Percentiles rank a stretch among this genome's conserved stretches.
Conservation (phyloP, 2,113 vertebrate genomes). For the Pongo pygmaeus region DNA sequence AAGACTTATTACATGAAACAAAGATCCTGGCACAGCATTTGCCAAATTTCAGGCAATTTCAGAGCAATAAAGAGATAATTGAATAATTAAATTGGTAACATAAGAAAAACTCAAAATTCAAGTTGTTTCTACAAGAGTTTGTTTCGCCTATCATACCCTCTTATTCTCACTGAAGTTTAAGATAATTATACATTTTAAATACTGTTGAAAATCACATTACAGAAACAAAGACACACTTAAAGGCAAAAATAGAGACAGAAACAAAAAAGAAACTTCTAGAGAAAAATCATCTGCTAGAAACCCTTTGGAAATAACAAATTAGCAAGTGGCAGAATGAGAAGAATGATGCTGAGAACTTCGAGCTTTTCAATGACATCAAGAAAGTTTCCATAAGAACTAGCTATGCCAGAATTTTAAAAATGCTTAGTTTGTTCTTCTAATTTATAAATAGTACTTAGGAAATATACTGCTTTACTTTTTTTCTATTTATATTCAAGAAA, state of each 20-base stretch:
- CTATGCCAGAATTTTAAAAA: background rate
- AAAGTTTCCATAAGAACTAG: background rate
- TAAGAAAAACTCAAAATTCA: background rate
- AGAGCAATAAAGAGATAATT: conserved; percentile 6
- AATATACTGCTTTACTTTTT: background rate
- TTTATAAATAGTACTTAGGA: background rate
- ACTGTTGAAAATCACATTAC: background rate
- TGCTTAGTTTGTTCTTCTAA: background rate
- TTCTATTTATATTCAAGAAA: conserved; percentile 22
- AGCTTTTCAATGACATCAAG: background rate
- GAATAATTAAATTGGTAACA: background rate
- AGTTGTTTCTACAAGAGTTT: background rate
- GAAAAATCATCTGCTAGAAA: background rate
- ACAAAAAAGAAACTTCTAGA: background rate
- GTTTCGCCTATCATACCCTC: background rate
- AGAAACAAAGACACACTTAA: background rate
- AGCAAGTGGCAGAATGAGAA: background rate
- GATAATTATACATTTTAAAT: background rate
- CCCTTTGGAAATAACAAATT: background rate
- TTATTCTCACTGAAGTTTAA: background rate
- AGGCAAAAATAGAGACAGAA: background rate
- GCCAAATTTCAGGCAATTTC: conserved; percentile 22
- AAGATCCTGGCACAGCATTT: background rate
- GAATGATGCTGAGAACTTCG: background rate
- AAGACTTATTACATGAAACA: background rate